Evolutionary conservation across 2,113 vertebrate species (phyloP).

Genomic region (Oryzias melastigma): DNA sequence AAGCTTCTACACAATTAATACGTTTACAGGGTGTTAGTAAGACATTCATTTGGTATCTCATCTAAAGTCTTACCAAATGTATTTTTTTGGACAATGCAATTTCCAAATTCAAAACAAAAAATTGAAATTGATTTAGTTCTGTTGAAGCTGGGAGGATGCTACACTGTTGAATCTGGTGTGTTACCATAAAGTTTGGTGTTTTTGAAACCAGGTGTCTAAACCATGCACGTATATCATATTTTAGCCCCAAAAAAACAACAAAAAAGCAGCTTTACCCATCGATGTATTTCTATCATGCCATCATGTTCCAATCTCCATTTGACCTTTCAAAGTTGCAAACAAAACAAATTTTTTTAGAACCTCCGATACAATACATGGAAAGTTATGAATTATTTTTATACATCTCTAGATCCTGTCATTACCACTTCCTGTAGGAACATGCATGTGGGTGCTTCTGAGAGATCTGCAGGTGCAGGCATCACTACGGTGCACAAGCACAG

Average conservation of each 20-base stretch:
- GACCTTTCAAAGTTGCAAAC: neutral
- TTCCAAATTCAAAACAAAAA: no score
- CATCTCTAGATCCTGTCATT: conserved; percentile 17
- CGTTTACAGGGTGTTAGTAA: no score
- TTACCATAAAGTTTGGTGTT: neutral
- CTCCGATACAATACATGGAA: conserved; percentile 52
- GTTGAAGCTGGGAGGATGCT: conserved; percentile 6
- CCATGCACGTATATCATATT: neutral
- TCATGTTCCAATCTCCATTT: conserved; percentile 5
- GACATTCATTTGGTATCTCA: no score
- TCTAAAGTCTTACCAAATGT: no score
- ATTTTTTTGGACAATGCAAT: no score
- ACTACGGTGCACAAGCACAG: conserved; percentile 1
- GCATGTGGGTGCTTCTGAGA: conserved; percentile 11
- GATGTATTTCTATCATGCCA: neutral
- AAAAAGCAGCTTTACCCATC: neutral
- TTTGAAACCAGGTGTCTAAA: conserved; percentile 6
- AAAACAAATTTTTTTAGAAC: conserved; percentile 32
- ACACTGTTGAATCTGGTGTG: conserved; percentile 30
- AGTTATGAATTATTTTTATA: conserved; percentile 27
- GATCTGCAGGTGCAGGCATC: conserved; percentile 36
- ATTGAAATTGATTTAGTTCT: neutral
- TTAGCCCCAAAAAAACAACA: neutral
- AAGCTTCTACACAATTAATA: no score
- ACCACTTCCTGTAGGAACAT: conserved; percentile 64